phyloP scores from a whole-genome alignment of 2,113 vertebrate genomes.

The Thymallus thymallus region DNA sequence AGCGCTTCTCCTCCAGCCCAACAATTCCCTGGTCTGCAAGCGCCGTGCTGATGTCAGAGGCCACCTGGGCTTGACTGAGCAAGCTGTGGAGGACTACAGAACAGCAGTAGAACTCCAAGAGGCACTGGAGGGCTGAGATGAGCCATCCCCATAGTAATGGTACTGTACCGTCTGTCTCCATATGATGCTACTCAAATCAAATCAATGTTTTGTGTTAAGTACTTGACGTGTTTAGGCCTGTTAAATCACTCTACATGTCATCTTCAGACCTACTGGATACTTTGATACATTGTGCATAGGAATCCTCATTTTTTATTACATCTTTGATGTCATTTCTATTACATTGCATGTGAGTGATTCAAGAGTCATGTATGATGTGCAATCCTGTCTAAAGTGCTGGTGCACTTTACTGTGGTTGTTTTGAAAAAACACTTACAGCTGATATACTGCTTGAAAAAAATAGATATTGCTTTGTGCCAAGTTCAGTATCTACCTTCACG shows the following conservation, averaged over 20 bases:
- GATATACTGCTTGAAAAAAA: no score
- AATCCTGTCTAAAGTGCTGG: no score
- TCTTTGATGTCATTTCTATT: not conserved
- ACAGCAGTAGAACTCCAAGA: conserved; percentile 71
- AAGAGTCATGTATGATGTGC: not conserved
- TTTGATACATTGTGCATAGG: not conserved
- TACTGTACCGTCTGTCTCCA: no score
- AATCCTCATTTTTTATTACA: not conserved
- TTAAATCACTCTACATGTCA: not conserved
- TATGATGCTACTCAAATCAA: not conserved
- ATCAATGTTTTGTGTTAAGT: no score
- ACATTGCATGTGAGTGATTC: not conserved
- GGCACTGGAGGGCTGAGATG: not conserved
- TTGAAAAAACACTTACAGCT: no score
- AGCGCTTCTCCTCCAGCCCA: conserved; percentile 74
- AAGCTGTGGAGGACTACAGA: conserved; percentile 74
- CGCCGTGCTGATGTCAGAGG: conserved; percentile 75
- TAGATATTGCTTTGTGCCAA: no score
- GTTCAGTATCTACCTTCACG: no score
- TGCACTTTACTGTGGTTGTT: no score
- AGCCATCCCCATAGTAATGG: not conserved
- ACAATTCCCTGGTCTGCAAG: conserved; percentile 70
- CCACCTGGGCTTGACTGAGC: conserved; percentile 67
- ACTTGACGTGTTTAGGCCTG: no score
- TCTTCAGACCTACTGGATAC: not conserved